Conservation (phyloP, 2,797 vertebrate species). For the Tauraco hartlaubi region DNA sequence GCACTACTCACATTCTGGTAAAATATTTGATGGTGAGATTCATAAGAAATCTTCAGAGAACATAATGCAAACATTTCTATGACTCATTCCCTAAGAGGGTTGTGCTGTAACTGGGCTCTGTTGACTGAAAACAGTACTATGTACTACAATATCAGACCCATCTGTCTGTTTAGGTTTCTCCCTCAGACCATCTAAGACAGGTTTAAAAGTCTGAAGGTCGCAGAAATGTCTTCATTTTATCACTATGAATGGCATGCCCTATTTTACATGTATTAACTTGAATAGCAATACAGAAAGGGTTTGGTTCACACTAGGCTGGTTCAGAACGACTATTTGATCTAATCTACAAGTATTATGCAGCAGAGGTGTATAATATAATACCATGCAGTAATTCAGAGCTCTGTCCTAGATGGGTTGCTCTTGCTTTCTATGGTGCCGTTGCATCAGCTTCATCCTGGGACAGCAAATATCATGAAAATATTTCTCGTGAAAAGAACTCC, state of each 20-base stretch:
- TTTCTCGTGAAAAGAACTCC: neutral
- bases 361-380: neutral
- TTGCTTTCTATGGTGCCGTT: neutral
- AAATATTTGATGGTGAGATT: neutral
- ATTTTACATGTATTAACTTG: neutral
- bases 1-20: neutral
- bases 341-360: neutral
- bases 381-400: neutral
- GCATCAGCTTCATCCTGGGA: neutral
- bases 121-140: neutral
- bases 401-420: neutral
- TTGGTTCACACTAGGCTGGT: neutral
- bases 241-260: neutral
- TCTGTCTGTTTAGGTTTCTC: neutral
- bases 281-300: neutral
- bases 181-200: neutral
- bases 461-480: neutral
- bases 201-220: neutral
- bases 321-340: neutral
- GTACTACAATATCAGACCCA: neutral
- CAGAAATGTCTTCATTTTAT: neutral
- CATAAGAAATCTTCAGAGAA: neutral
- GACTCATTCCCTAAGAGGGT: neutral
- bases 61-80: neutral
- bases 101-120: neutral